These are phyloP conservation scores for Cathartes aura DNA, from an alignment of 2,113 vertebrate species.

Conservation along the genomic window DNA sequence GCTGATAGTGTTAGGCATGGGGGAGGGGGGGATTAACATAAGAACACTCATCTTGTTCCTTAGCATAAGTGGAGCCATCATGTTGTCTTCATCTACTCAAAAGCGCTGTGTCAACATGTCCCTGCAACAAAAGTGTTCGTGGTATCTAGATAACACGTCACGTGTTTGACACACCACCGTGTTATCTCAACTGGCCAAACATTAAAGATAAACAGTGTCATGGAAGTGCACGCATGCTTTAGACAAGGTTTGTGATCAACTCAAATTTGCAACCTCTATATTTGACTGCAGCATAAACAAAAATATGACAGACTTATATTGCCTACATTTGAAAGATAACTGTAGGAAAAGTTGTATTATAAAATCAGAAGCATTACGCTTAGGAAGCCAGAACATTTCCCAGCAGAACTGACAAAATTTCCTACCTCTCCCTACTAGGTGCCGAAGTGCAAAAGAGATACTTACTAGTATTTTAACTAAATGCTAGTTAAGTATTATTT, in stretches of 20 bases:
- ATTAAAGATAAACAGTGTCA: constrained; percentile 32
- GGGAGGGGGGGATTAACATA: background rate
- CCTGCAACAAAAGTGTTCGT: background rate
- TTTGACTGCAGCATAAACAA: background rate
- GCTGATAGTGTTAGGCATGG: background rate
- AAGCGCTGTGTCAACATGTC: constrained; percentile 51
- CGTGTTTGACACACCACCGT: background rate
- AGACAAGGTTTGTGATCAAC: constrained; percentile 18
- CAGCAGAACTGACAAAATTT: background rate
- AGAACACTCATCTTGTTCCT: constrained; percentile 32
- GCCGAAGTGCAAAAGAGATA: background rate
- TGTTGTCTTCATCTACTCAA: constrained; percentile 30
- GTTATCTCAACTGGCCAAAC: constrained; percentile 53
- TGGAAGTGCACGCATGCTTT: background rate
- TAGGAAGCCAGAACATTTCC: background rate
- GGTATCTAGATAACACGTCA: constrained; percentile 20
- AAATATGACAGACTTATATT: background rate
- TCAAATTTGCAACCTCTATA: background rate
- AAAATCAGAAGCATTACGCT: background rate
- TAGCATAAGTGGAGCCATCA: constrained; percentile 46
- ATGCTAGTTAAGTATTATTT: background rate
- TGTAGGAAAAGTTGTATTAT: background rate
- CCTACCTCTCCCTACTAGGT: accelerated
- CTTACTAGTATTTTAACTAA: background rate
- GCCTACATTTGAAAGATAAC: background rate